Base-by-base conservation (phyloP, 2,113 vertebrate genomes). In the Epinephelus moara region DNA sequence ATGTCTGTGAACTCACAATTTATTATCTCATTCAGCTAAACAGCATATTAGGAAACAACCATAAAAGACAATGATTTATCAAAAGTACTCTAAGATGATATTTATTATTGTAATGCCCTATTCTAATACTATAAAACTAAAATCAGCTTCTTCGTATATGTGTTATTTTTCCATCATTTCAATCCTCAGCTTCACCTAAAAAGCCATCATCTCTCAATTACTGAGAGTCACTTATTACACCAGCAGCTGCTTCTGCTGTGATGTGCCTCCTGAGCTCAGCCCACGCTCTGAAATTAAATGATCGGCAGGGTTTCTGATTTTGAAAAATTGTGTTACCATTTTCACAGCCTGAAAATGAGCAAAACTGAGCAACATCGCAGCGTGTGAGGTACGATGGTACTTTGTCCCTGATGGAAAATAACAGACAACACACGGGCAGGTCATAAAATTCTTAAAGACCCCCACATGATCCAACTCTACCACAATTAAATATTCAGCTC, bases 251-350 rank as follows among this genome's bases (percentile, higher is more conserved):
- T 60, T 63, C 66, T 47, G 61, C 70, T 55, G 53, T 33, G 21
- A 75, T 89, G 82, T 70, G 53, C 52, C 78, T 45, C 75, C 37
- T 82, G 71, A 88, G 72, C 64, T 74, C 75, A 74, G 19, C 78
- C 66, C 56, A 80, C 50, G 49, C 78, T 80, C 33, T 68, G 57
- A 86, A 88, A 88, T 84, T 15, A 75, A 80, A 86, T 81, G 19
- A 85, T 78, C 63, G 74, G 68, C 62, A 71, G 67, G 62, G 19
- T 73, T 55, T 81, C 23, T 59, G 18, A 55, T 19, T 87, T 69
- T 61, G 17, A 82, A 80, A 57, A 74, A 80, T 52, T 53, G 18
- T 40, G 66, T 57, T 62, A 72, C 4, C 61, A 73, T 60, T 82
- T 80, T 69, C 27, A 57, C 53, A 78, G 45, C 53, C 19, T 23